phyloP scores from a whole-genome alignment of 2,888 invertebrate species.

The Didymodactylos carnosus region DNA sequence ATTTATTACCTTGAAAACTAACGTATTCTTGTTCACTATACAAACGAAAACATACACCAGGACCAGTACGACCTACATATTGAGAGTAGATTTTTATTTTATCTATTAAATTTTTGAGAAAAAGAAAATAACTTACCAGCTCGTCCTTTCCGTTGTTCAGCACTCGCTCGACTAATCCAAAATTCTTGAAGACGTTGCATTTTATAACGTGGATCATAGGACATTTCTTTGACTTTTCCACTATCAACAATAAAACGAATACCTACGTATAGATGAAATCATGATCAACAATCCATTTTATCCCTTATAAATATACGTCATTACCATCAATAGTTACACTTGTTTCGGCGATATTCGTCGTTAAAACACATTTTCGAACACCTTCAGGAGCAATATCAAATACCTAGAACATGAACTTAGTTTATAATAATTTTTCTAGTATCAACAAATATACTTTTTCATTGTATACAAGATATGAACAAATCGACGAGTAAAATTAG shows the following conservation, averaged over 20 bases:
- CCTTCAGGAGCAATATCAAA: conserved; percentile 87
- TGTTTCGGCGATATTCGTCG: conserved; percentile 95
- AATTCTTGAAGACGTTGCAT: conserved; percentile 69
- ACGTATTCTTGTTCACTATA: conserved; percentile 57
- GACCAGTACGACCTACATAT: conserved; percentile 52
- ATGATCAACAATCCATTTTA: no score
- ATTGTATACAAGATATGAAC: no score
- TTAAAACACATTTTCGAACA: conserved; percentile 79
- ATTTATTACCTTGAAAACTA: conserved; percentile 53
- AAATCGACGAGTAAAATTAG: no score
- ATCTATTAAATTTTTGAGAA: background rate
- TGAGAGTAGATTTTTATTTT: no score
- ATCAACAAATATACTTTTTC: background rate
- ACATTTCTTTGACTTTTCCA: conserved; percentile 89
- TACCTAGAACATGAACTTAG: conserved; percentile 26
- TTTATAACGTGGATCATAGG: conserved; percentile 67
- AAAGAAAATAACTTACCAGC: no score
- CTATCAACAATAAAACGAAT: conserved; percentile 89
- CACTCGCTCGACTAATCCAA: conserved; percentile 88
- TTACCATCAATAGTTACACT: conserved; percentile 96
- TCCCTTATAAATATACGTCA: no score
- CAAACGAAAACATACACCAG: conserved; percentile 70
- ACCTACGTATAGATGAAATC: no score
- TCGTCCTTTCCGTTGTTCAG: conserved; percentile 83
- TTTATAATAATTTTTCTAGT: background rate